A percentile compares a stretch with the other conserved stretches of the same genome.
Evolutionary conservation across 2,797 vertebrate genomes (phyloP).

Genomic region (Girardinus metallicus): DNA sequence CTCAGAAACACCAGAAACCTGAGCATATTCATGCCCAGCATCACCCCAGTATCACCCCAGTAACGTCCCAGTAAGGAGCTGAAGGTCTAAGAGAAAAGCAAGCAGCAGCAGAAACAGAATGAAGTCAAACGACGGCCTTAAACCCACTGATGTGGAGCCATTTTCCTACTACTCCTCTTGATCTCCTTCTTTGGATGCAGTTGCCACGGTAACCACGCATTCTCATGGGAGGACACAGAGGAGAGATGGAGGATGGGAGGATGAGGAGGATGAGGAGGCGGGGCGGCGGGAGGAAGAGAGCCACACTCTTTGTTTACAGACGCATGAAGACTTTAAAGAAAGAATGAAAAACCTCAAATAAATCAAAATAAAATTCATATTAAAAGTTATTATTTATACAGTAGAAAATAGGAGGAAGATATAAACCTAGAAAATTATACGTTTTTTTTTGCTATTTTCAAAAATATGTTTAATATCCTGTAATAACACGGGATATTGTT

Average conservation of each 20-base stretch:
- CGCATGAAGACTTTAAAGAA: neutral
- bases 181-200: conserved; percentile 15
- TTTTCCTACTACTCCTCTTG: conserved; percentile 9
- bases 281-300: conserved; percentile 8
- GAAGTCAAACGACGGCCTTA: neutral
- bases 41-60: neutral
- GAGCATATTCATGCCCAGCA: neutral
- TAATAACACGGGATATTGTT: too few species aligned
- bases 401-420: neutral
- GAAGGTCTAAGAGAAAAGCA: neutral
- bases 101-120: neutral
- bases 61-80: neutral
- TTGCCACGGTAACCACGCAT: conserved; percentile 25
- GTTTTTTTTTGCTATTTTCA: too few species aligned
- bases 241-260: conserved; percentile 28
- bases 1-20: neutral
- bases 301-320: conserved; percentile 18
- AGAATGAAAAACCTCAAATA: neutral
- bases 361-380: neutral
- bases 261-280: conserved; percentile 19
- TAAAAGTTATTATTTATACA: neutral
- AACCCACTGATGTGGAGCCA: neutral
- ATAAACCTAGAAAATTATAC: neutral
- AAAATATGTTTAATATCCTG: too few species aligned
- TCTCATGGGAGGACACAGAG: conserved; percentile 13